A percentile compares a stretch with the other conserved stretches of the same genome.
phyloP scores from a whole-genome alignment of 2,797 vertebrate genomes.

The Babyrousa celebensis region DNA sequence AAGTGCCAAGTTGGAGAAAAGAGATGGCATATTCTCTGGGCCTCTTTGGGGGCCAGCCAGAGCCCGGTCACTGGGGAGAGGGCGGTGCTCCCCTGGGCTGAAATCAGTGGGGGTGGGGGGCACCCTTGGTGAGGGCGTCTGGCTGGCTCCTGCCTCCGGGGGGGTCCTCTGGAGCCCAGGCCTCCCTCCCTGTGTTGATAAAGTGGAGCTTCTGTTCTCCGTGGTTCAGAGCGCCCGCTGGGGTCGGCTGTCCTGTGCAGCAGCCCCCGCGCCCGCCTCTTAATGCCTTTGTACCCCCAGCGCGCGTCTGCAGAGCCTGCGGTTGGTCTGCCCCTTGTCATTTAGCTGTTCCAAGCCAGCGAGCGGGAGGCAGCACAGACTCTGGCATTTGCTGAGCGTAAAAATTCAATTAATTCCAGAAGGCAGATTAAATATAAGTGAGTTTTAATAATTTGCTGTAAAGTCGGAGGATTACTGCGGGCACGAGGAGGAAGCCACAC shows the following conservation, averaged over 20 bases:
- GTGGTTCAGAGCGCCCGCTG: rapidly evolving
- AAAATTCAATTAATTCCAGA: slow-evolving; percentile 98
- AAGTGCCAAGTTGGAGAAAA: not conserved
- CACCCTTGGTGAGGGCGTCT: not conserved
- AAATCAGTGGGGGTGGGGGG: not conserved
- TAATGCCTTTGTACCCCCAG: not conserved
- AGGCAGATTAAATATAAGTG: slow-evolving; percentile 97
- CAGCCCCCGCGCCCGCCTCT: not conserved
- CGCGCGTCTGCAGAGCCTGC: slow-evolving; percentile 70
- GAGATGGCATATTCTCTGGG: not conserved
- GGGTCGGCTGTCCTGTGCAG: not conserved
- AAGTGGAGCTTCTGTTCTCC: not conserved
- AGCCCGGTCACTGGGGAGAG: not conserved
- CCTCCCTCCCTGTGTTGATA: not conserved
- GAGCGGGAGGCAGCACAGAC: slow-evolving; percentile 88
- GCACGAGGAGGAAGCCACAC: slow-evolving; percentile 89
- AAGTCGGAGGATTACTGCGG: slow-evolving; percentile 95
- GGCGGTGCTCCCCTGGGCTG: not conserved
- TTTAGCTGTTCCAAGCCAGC: slow-evolving; percentile 89
- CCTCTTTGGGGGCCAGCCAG: not conserved
- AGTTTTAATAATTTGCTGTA: slow-evolving; percentile 97
- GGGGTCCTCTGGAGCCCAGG: not conserved
- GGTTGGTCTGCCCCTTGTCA: slow-evolving; percentile 86
- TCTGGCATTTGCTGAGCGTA: slow-evolving; percentile 94
- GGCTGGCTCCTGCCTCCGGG: not conserved